Conservation (phyloP, 2,888 invertebrate species). For the Unio delphinus region DNA sequence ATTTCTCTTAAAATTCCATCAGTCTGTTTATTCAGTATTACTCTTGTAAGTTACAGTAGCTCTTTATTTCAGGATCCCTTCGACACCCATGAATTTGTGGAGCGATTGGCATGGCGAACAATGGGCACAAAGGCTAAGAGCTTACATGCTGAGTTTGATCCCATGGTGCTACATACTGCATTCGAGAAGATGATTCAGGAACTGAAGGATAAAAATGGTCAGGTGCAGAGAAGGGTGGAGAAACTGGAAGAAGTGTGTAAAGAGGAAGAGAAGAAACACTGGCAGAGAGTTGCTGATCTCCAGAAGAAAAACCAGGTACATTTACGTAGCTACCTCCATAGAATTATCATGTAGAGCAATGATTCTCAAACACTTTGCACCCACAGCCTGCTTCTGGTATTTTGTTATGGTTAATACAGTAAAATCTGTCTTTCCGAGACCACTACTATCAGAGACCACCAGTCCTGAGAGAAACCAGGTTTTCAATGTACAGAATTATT, state of each 20-base stretch:
- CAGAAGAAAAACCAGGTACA: slow-evolving; percentile 80
- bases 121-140: slow-evolving; percentile 79
- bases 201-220: slow-evolving; percentile 64
- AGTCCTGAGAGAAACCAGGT: too few relatives aligned
- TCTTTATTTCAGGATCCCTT: slow-evolving; percentile 87
- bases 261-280: slow-evolving; percentile 89
- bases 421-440: too few relatives aligned
- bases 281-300: slow-evolving; percentile 84
- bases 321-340: too few relatives aligned
- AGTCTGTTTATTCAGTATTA: too few relatives aligned
- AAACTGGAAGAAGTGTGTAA: slow-evolving; percentile 83
- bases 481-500: too few relatives aligned
- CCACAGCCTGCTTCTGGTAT: too few relatives aligned
- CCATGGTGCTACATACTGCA: slow-evolving; percentile 88
- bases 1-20: too few relatives aligned
- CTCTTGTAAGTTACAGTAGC: neutral
- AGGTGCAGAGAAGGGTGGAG: slow-evolving; percentile 61
- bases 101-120: slow-evolving; percentile 94
- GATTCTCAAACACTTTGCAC: too few relatives aligned
- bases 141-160: slow-evolving; percentile 87
- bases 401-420: too few relatives aligned
- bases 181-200: slow-evolving; percentile 88
- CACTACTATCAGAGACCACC: too few relatives aligned
- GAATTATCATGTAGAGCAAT: too few relatives aligned
- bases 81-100: slow-evolving; percentile 97